phyloP scores from a whole-genome alignment of 1,140 invertebrate genomes.

The Drosophila albomicans region DNA sequence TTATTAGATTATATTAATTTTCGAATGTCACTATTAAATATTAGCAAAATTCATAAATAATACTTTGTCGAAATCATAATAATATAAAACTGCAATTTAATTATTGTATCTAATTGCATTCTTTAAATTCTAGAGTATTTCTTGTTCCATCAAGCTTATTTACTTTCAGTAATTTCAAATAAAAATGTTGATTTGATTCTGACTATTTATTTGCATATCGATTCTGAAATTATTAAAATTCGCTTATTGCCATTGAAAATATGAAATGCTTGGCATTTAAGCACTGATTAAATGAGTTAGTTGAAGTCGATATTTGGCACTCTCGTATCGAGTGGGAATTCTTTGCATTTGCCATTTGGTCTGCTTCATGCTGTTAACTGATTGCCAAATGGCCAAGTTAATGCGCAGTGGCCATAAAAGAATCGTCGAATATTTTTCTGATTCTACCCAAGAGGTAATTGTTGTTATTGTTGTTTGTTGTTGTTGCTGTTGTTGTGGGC shows the following conservation, averaged over 20 bases:
- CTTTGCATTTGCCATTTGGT: background rate
- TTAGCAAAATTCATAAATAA: too few species aligned
- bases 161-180: too few species aligned
- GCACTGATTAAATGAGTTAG: background rate
- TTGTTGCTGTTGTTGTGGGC: background rate
- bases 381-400: conserved; percentile 50
- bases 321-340: background rate
- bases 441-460: conserved; percentile 30
- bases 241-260: background rate
- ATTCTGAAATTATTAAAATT: too few species aligned
- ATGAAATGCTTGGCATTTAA: background rate
- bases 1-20: too few species aligned
- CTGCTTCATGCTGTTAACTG: conserved; percentile 5
- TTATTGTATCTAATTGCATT: too few species aligned
- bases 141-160: too few species aligned
- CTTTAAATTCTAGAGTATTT: too few species aligned
- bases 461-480: conserved; percentile 9
- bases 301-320: background rate
- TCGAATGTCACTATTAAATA: too few species aligned
- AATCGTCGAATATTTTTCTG: background rate
- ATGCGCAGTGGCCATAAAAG: conserved; percentile 17
- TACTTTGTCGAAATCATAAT: too few species aligned
- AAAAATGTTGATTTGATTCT: too few species aligned
- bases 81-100: too few species aligned
- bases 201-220: too few species aligned